A percentile compares a stretch with the other conserved stretches of the same genome.
phyloP scores from a whole-genome alignment of 2,113 vertebrate species.

The Phaethon lepturus region DNA sequence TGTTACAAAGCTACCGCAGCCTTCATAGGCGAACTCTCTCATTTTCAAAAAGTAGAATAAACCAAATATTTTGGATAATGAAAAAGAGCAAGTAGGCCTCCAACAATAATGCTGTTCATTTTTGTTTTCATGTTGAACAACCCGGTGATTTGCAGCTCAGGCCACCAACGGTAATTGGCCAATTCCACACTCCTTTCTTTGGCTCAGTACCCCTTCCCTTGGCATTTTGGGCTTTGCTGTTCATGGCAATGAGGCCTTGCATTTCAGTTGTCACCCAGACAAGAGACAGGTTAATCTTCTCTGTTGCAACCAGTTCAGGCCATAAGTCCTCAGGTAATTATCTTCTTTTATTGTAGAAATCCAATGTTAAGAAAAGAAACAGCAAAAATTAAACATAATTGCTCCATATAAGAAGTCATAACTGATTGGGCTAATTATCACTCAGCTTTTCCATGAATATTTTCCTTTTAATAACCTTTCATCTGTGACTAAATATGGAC shows the following conservation, averaged over 20 bases:
- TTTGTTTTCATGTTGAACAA: constrained; percentile 35
- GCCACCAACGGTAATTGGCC: constrained; percentile 86
- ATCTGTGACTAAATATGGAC: not conserved
- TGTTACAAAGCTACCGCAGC: not conserved
- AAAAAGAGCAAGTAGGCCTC: not conserved
- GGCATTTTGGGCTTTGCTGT: constrained; percentile 88
- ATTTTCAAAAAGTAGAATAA: not conserved
- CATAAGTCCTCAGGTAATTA: constrained; percentile 87
- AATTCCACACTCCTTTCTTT: constrained; percentile 91
- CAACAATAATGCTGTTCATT: not conserved
- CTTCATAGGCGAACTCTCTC: not conserved
- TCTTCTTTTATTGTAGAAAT: not conserved
- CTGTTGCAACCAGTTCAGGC: constrained; percentile 91
- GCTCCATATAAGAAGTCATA: not conserved
- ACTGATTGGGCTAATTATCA: not conserved
- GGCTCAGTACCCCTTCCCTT: constrained; percentile 87
- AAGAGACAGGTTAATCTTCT: constrained; percentile 88
- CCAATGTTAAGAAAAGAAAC: not conserved
- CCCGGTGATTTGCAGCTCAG: constrained; percentile 78
- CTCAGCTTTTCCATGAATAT: not conserved
- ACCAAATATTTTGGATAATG: not conserved
- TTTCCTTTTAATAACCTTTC: not conserved
- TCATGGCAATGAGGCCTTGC: constrained; percentile 88
- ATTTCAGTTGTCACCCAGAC: constrained; percentile 91
- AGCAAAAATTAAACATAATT: not conserved